Evolutionary conservation across 2,797 vertebrate species (phyloP), one percentile per base, ranked within the genome.

Genomic region (Coregonus ussuriensis): DNA sequence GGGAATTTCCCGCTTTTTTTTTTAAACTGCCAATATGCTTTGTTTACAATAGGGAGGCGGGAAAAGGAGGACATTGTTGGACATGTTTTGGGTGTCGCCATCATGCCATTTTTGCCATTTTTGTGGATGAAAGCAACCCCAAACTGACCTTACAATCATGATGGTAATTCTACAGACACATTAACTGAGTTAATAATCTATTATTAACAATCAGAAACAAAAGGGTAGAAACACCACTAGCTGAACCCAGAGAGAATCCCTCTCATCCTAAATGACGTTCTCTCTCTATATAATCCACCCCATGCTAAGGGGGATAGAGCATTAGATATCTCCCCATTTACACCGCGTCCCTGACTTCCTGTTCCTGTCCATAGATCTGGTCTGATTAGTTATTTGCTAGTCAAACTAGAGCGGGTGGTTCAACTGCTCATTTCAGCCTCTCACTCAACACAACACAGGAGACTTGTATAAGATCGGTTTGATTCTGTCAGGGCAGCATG

Each of bases 381-480:
- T 59, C n/a, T 59, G 56, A 59, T 21, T 9, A 7, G n/a, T 21
- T 3, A 21, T 62, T 21, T 62, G 56, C 18, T 5, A 16, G 56
- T 62, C 6, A 62, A 62, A 62, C n/a, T 21, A 62, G 56, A 6
- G 2, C 4, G n/a, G 16, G 21, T 62, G 56, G n/a, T 21, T 21
- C 21, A 62, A 62, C 56, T 62, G 56, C 56, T 62, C n/a, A 25
- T 62, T 62, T 62, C 56, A 62, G 56, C n/a, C n/a, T 62, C 56
- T 62, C 21, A 41, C 1, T 6, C 56, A 62, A 25, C 21, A 21
- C 56, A 62, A 62, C 15, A 62, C 56, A 21, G 9, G 56, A 21
- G 9, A 5, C 18, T 21, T 11, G 56, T 21, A 25, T 18, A n/a
- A 15, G n/a, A 62, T 21, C 5, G 7, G 56, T 62, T 59, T 4